These are phyloP conservation scores for Chloebia gouldiae DNA, from an alignment of 2,113 vertebrate genomes.

Conservation along the genomic window DNA sequence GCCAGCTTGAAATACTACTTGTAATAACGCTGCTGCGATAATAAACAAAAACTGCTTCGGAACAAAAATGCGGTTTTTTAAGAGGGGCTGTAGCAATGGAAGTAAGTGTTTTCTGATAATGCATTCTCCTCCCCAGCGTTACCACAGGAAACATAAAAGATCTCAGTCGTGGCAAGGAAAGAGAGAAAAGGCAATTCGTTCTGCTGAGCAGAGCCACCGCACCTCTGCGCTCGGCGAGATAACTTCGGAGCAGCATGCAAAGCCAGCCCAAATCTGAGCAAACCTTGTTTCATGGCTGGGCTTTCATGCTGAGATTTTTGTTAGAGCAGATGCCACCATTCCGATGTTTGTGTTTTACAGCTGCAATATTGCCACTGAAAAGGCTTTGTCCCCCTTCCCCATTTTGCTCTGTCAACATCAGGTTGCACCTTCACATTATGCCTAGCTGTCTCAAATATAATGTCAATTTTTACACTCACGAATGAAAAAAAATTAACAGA, in stretches of 20 bases:
- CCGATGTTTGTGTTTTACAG: conserved; percentile 14
- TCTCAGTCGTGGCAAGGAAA: neutral
- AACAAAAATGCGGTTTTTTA: neutral
- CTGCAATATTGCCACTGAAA: neutral
- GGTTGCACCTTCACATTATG: neutral
- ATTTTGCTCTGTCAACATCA: neutral
- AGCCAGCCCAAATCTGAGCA: neutral
- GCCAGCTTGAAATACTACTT: conserved; percentile 59
- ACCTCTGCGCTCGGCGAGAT: neutral
- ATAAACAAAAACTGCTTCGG: conserved; percentile 29
- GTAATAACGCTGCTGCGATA: conserved; percentile 5
- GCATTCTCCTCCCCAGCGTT: neutral
- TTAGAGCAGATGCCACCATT: neutral
- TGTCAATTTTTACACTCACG: neutral
- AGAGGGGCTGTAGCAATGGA: neutral
- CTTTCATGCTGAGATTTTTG: neutral
- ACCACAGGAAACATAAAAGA: conserved; percentile 10
- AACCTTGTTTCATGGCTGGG: neutral
- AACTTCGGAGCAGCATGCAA: neutral
- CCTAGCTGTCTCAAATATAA: neutral
- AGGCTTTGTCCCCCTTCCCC: conserved; percentile 3
- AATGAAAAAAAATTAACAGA: neutral
- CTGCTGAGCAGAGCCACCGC: neutral
- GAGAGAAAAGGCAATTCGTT: conserved; percentile 23
- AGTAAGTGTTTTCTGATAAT: neutral